Conservation (phyloP, 2,113 vertebrate species). For the Hemicordylus capensis region DNA sequence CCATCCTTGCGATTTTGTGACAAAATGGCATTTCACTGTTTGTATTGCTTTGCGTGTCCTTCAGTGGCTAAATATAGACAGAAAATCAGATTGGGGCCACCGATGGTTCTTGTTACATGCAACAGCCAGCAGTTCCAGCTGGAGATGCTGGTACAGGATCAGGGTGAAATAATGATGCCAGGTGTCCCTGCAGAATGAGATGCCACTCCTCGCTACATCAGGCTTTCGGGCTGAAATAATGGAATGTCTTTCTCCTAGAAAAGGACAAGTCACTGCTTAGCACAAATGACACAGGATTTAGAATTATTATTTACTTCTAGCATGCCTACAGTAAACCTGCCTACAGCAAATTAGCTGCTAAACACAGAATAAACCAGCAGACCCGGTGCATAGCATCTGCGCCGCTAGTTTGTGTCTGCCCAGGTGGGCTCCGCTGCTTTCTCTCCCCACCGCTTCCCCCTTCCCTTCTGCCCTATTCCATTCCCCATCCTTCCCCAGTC, state of each 20-base stretch:
- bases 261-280: neutral
- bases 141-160: neutral
- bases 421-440: no score
- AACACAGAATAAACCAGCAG: neutral
- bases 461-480: no score
- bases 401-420: no score
- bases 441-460: no score
- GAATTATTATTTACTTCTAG: neutral
- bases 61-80: accelerated
- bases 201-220: neutral
- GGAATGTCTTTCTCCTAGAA: neutral
- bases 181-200: neutral
- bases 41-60: neutral
- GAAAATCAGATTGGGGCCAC: accelerated
- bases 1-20: neutral
- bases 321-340: neutral
- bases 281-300: neutral
- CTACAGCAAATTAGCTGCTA: neutral
- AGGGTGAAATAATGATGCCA: neutral
- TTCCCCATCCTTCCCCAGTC: no score
- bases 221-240: neutral
- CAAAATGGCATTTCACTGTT: neutral
- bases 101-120: neutral
- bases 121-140: neutral
- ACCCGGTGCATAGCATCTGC: no score